These are phyloP conservation scores for Acrossocheilus wenchowensis DNA, from an alignment of 2,797 vertebrate genomes.

Conservation along the genomic window DNA sequence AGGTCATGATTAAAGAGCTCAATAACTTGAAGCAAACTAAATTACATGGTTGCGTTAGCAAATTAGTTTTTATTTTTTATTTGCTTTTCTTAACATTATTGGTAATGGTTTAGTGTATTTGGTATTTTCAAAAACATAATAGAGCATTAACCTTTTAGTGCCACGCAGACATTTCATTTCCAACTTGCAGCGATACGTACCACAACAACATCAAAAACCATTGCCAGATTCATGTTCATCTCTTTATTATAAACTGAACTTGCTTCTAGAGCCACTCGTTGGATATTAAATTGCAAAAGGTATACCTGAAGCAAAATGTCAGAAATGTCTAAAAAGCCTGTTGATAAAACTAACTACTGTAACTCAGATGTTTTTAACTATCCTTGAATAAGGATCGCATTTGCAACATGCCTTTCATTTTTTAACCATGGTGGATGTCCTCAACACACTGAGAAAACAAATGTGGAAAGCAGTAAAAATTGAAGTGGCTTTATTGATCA, in stretches of 20 bases:
- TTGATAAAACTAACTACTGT: too few relatives aligned
- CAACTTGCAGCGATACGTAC: too few relatives aligned
- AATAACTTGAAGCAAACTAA: not conserved
- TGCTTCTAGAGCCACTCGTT: not conserved
- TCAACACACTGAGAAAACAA: constrained; percentile 14
- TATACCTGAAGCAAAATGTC: not conserved
- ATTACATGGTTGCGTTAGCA: not conserved
- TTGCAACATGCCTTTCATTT: too few relatives aligned
- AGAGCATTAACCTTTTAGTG: not conserved
- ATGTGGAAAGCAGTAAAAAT: constrained; percentile 50
- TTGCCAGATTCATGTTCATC: not conserved
- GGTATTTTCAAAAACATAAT: not conserved
- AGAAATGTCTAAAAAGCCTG: too few relatives aligned
- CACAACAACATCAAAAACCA: not conserved
- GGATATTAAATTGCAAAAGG: not conserved
- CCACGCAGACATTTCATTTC: not conserved
- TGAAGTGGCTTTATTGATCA: constrained; percentile 63
- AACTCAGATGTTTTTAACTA: too few relatives aligned
- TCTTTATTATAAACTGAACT: not conserved
- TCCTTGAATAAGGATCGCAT: too few relatives aligned
- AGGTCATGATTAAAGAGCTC: not conserved
- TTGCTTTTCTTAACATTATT: not conserved
- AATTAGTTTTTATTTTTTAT: not conserved
- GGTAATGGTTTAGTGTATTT: not conserved
- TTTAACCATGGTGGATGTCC: not conserved